Evolutionary conservation across 1,140 invertebrate genomes (phyloP), one percentile per base, ranked within the genome.

Genomic region (Procambarus virginalis): DNA sequence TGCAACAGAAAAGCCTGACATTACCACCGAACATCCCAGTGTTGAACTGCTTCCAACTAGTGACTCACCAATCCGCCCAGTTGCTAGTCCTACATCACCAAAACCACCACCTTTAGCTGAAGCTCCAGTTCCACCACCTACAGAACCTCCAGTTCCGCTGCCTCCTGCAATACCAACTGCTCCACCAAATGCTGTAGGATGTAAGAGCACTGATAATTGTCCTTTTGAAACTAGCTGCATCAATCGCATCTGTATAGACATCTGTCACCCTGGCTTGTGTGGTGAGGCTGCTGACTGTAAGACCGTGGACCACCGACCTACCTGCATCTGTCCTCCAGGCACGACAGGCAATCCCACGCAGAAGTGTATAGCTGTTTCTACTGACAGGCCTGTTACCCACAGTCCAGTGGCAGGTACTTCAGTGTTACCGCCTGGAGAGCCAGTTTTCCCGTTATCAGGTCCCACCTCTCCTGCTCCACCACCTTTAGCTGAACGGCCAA

Each of bases 261-360:
- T 97, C 91, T 98, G 98, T 95, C 96, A 95, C 9, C 96, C 97
- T 92, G 97, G 96, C 92, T 96, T 96, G 34, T 34, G 34, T 34
- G 34, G 34, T 34, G 95, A 96, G 91, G 98, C 98, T 94, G 97
- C 97, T 70, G 94, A 98, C 34, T 98, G 98, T 93, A 95, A 96
- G 92, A 96, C 97, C 60, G 95, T 97, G 78, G 94, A 96, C 93
- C 97, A 98, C 94, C 96, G 96, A 93, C 96, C 97, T 17, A 58
- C 89, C 51, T 92, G 92, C 80, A 1, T 79, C 17, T 92, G 91
- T 88, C 91, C 91, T 34, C 83, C 91, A 58, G 91, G 93, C 34
- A 93, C 92, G 22, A 93, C 93, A 20, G 94, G 94, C 22, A 93
- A 94, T 91, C 94, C 93, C 48, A 93, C 93, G 75, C 46, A 90